Percentiles rank a stretch among this genome's conserved stretches.
Evolutionary conservation across 2,797 vertebrate species (phyloP).

Genomic region (Varecia variegata): DNA sequence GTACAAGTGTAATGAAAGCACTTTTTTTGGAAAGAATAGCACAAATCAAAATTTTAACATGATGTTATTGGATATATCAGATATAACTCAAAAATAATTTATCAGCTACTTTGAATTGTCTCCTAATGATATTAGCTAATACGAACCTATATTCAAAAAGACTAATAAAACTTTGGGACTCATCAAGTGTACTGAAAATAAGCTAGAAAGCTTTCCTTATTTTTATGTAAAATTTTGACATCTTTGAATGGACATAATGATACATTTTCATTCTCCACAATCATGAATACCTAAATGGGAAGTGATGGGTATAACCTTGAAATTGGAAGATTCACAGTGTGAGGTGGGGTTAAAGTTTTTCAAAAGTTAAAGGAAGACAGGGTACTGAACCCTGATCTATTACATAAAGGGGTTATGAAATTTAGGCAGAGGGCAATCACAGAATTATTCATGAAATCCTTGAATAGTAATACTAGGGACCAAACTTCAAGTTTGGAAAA

Average conservation of each 20-base stretch:
- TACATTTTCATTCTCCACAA: not conserved
- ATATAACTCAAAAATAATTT: not conserved
- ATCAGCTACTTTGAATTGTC: not conserved
- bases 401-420: not conserved
- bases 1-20: not conserved
- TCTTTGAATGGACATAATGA: not conserved
- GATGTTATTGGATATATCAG: not conserved
- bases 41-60: slow-evolving; percentile 14
- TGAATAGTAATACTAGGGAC: not conserved
- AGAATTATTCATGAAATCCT: not conserved
- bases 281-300: not conserved
- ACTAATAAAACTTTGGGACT: not conserved
- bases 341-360: not conserved
- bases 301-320: not conserved
- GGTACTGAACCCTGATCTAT: not conserved
- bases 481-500: not conserved
- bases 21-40: not conserved
- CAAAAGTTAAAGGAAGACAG: not conserved
- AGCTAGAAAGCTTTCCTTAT: not conserved
- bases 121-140: not conserved
- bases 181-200: not conserved
- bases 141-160: not conserved
- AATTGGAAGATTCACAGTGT: not conserved
- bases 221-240: not conserved
- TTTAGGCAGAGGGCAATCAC: not conserved